Evolutionary conservation across 2,797 vertebrate genomes (phyloP), one percentile per base, ranked within the genome.

Genomic region (Schizopygopsis pylzovi): DNA sequence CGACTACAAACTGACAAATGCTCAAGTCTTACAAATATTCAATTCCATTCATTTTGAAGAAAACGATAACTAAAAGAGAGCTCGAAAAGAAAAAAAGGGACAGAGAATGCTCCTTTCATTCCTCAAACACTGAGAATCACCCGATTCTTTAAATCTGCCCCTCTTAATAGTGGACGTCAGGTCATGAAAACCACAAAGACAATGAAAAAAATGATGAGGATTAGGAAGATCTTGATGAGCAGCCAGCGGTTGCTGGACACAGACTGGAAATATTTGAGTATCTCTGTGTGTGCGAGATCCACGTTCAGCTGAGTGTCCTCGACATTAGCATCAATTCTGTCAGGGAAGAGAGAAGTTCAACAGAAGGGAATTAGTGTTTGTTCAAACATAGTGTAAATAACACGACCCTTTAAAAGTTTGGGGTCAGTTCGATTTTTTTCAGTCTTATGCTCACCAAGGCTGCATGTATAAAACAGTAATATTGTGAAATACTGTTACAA

Each of bases 211-310:
- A 96, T 12, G 39, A 96, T 92, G 81, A 97, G 96, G 88, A 97
- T 93, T 86, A 96, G 94, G 90, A 97, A 96, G 88, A 96, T 96
- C 91, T 97, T 97, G 86, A 96, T 92, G 91, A 97, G 94, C 6
- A 97, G 93, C 96, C 96, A 96, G 76, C 96, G 95, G 91, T 97
- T 96, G 88, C 93, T 95, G 2, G 96, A 95, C 45, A 96, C 95
- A 0, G 96, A 97, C 92, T 96, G 96, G 92, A 97, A 97, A 89
- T 97, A 97, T 63, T 96, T 96, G 83, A 97, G 94, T 90, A 97
- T 96, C 91, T 97, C 96, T 0, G 92, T 91, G 37, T 97, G 96
- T 1, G 96, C 96, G 0, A 94, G 92, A 18, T 96, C 96, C 11
- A 96, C 95, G 0, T 96, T 96, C 82, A 96, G 92, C 87, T 96